Evolutionary conservation across 2,888 invertebrate genomes (phyloP), one percentile per base, ranked within the genome.

Genomic region (Dynastes grantii): DNA sequence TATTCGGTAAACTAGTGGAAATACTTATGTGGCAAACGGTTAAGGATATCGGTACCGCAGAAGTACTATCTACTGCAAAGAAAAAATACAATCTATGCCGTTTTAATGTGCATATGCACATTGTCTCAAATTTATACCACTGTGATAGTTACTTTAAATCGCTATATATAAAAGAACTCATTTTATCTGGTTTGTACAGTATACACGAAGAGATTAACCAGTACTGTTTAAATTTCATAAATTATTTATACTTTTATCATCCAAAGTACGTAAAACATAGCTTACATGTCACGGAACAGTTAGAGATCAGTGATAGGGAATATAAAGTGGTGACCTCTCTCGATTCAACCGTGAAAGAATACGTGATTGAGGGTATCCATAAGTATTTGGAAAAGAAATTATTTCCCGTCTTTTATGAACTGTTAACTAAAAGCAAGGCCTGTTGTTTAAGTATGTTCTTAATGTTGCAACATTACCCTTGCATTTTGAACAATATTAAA

Each of bases 381-480:
- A 76, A 67, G n/a, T 71, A 65, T 45, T 6, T 78, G 27, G 53
- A 76, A 9, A 51, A 16, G 53, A 78, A 76, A 29, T 53, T 78
- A 16, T 78, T 76, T 58, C 73, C 63, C 27, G 27, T 78, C 13
- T 53, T 73, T 2, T 29, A 77, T 9, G 29, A 64, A 22, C 53
- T 81, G 27, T 45, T 79, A 29, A 73, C 29, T 9, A 67, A 78
- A 40, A 80, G 76, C 13, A 73, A 79, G 49, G 76, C 78, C 16
- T 80, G 78, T 32, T 73, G 78, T 6, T 55, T 83, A n/a, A 79
- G 80, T 29, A 77, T 86, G 49, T 85, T 87, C 70, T 61, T 86
- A 13, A 80, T 87, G 37, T 79, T 87, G 51, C 83, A 84, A 61
- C 86, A 85, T 81, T 88, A 87, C 80, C 86, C 87, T 4, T 86